phyloP scores from a whole-genome alignment of 2,797 vertebrate genomes.

The Enteromius anoplus region DNA sequence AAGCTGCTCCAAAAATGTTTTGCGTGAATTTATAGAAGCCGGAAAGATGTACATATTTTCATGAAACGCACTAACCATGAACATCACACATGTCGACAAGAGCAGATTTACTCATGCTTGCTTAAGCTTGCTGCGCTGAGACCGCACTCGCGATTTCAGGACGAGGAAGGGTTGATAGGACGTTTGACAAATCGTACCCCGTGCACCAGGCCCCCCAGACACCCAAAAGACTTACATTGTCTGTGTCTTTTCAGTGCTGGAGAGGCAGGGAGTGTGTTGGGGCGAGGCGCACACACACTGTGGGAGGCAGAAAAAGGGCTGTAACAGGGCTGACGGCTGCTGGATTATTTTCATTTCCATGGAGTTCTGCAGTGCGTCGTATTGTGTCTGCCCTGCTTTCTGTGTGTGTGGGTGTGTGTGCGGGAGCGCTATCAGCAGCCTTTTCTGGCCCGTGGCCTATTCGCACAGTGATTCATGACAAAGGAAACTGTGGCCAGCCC shows the following conservation, averaged over 20 bases:
- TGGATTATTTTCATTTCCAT: conserved; percentile 61
- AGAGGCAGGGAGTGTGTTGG: conserved; percentile 50
- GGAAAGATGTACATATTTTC: conserved; percentile 20
- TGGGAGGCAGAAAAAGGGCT: conserved; percentile 49
- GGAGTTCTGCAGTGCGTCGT: conserved; percentile 52
- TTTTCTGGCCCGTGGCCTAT: conserved; percentile 54
- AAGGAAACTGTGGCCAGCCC: conserved; percentile 64
- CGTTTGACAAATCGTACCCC: conserved; percentile 52
- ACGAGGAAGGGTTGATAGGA: conserved; percentile 44
- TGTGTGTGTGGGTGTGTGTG: conserved; percentile 41
- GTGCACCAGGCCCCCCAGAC: conserved; percentile 45
- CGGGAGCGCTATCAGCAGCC: conserved; percentile 53
- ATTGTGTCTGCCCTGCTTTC: conserved; percentile 53
- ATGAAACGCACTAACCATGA: conserved; percentile 9
- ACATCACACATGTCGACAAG: conserved; percentile 20
- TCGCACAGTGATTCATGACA: conserved; percentile 64
- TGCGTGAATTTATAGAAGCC: background rate
- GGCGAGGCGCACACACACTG: conserved; percentile 34
- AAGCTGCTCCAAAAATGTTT: background rate
- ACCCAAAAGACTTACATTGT: conserved; percentile 54
- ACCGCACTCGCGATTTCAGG: conserved; percentile 34
- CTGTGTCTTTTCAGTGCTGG: conserved; percentile 49
- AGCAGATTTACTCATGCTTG: conserved; percentile 55
- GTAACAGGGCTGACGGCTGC: conserved; percentile 38
- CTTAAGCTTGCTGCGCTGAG: conserved; percentile 54